Evolutionary conservation across 2,888 invertebrate genomes (phyloP), one percentile per base, ranked within the genome.

Genomic region (Criorhina ranunculi): DNA sequence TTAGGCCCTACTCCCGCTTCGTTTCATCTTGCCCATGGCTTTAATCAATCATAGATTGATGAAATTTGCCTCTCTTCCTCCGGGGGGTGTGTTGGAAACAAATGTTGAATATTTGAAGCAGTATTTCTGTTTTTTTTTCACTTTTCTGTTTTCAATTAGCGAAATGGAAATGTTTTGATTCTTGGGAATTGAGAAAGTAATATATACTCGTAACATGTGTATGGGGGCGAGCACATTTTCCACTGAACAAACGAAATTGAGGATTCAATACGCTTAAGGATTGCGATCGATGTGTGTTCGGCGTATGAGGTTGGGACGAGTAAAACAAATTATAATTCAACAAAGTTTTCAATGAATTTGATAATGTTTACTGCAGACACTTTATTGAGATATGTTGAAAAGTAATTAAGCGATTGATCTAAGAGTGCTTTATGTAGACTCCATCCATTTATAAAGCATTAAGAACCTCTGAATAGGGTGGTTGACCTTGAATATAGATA

Each of bases 121-220:
- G 29, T 31, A 37, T 9, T 17, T 24, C 5, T 29, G 37, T 66
- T 31, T 31, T 64, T 35, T 35, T 55, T 33, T 44, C 15, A 8
- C 24, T 60, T 12, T 72, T 49, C 59, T 19, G 60, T 57, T 75
- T 75, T 75, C 75, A 75, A 75, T 75, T 75, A 66, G 31, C 55
- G 57, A 66, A 75, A 75, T 64, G 64, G 66, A 75, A 75, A 75
- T 66, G 57, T 75, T 75, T 75, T 75, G 66, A 75, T 55, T 75
- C 64, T 35, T 35, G 17, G 44, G 64, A 49, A 66, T 57, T 29
- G 55, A 55, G 57, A 75, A 72, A 66, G 7, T 75, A 57, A 66
- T 75, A n/a, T n/a, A n/a, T n/a, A n/a, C n/a, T n/a, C n/a, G n/a
- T n/a, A 42, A 46, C 55, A 64, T 46, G 46, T 57, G 55, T 57